Conservation (phyloP, 2,797 vertebrate genomes). For the Cirrhinus mrigala region DNA sequence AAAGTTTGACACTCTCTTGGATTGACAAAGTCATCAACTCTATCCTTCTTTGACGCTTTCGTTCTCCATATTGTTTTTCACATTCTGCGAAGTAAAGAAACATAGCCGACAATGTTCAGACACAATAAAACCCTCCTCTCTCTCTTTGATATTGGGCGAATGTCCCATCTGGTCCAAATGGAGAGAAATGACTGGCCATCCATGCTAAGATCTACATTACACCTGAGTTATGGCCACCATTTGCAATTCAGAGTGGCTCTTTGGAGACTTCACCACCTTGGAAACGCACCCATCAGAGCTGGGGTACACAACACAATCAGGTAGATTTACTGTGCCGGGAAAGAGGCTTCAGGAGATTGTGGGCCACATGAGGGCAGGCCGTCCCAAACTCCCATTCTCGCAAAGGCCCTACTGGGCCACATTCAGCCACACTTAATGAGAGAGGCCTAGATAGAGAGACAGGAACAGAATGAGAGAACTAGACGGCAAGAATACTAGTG, state of each 20-base stretch:
- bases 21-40: neutral
- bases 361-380: constrained; percentile 72
- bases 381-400: constrained; percentile 77
- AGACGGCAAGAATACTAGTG: neutral
- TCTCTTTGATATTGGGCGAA: constrained; percentile 59
- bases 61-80: constrained; percentile 30
- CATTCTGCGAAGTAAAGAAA: constrained; percentile 64
- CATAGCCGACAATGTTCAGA: constrained; percentile 73
- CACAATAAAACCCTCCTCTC: constrained; percentile 74
- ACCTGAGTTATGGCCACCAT: constrained; percentile 93
- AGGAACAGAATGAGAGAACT: constrained; percentile 40
- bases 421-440: constrained; percentile 73
- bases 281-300: constrained; percentile 75
- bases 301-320: constrained; percentile 81
- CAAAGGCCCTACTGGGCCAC: constrained; percentile 83
- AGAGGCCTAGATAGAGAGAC: constrained; percentile 59
- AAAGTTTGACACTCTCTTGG: neutral
- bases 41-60: constrained; percentile 27
- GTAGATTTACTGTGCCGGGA: constrained; percentile 83
- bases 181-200: constrained; percentile 82
- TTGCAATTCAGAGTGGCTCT: constrained; percentile 96
- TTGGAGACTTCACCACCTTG: constrained; percentile 88
- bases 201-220: constrained; percentile 92
- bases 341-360: constrained; percentile 74
- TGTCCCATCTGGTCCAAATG: constrained; percentile 85